Evolutionary conservation across 2,113 vertebrate species (phyloP), one percentile per base, ranked within the genome.

Genomic region (Barnardius zonarius): DNA sequence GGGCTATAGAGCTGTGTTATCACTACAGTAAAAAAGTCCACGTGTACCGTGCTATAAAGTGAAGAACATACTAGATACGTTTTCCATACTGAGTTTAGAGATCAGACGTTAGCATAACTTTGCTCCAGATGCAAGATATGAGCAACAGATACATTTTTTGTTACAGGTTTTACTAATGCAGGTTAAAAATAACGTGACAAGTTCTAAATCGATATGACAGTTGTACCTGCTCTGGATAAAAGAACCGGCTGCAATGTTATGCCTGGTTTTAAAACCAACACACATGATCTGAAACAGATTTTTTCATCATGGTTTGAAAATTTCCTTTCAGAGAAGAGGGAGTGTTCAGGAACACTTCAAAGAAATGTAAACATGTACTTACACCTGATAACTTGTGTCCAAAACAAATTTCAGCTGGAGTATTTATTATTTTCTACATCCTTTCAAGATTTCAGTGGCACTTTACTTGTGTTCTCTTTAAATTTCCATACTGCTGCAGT

Each of bases 131-230:
- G 92, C 76, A 96, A 94, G 83, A 81, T 84, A 23, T 61, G 67
- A 92, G 84, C 85, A 93, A 54, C 86, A 97, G 95, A 96, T 67
- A 52, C 83, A 73, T 67, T 76, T 75, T 44, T 95, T 88, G 76
- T 95, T 94, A 85, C 44, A 68, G 76, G 88, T 91, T 93, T 97
- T 97, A 96, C 73, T 96, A 92, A 97, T 54, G 77, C 57, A 91
- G 87, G 57, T 93, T 97, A 97, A 95, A 95, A 96, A 92, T 97
- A 97, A 95, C 94, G 90, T n/a, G 79, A 80, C 57, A 95, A 98
- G 96, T 95, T 97, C 92, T 97, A 97, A 98, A 96, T 96, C 89
- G 95, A 90, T 93, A 66, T 95, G 97, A 97, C 97, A 97, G 95
- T 96, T 95, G 81, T 89, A 96, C 87, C 91, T 93, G 95, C 96